phyloP scores from a whole-genome alignment of 2,888 invertebrate genomes.

The Iselma pallidipennis region DNA sequence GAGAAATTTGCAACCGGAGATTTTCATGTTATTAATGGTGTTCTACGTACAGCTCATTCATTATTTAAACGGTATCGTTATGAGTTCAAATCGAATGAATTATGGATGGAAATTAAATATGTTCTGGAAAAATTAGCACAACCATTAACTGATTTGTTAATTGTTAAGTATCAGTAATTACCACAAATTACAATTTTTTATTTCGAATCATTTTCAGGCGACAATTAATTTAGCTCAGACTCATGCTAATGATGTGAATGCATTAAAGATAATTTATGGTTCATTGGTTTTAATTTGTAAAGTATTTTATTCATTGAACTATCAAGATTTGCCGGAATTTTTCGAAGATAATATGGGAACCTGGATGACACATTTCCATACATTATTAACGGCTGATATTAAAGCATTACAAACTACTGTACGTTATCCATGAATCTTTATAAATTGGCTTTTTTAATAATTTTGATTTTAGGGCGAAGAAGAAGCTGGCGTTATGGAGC shows the following conservation, averaged over 20 bases:
- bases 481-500: constrained; percentile 86
- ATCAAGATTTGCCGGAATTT: constrained; percentile 97
- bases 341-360: constrained; percentile 96
- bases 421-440: constrained; percentile 39
- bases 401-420: constrained; percentile 71
- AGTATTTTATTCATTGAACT: constrained; percentile 96
- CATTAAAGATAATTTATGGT: constrained; percentile 84
- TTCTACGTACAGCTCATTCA: constrained; percentile 93
- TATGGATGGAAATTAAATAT: constrained; percentile 97
- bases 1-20: constrained; percentile 87
- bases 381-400: constrained; percentile 78
- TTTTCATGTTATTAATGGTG: constrained; percentile 93
- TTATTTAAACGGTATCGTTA: constrained; percentile 94
- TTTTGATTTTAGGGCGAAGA: constrained; percentile 70
- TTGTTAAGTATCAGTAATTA: constrained; percentile 62
- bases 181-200: constrained; percentile 20
- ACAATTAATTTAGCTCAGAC: constrained; percentile 80
- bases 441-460: constrained; percentile 5
- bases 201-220: constrained; percentile 60
- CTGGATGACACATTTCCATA: constrained; percentile 94
- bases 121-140: constrained; percentile 93
- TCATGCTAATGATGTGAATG: constrained; percentile 78
- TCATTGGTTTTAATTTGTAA: constrained; percentile 88
- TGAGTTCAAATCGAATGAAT: constrained; percentile 91
- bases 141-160: constrained; percentile 89